A percentile compares a stretch with the other conserved stretches of the same genome.
Evolutionary conservation across 1,140 invertebrate genomes (phyloP).

Genomic region (Trachelipus rathkii): DNA sequence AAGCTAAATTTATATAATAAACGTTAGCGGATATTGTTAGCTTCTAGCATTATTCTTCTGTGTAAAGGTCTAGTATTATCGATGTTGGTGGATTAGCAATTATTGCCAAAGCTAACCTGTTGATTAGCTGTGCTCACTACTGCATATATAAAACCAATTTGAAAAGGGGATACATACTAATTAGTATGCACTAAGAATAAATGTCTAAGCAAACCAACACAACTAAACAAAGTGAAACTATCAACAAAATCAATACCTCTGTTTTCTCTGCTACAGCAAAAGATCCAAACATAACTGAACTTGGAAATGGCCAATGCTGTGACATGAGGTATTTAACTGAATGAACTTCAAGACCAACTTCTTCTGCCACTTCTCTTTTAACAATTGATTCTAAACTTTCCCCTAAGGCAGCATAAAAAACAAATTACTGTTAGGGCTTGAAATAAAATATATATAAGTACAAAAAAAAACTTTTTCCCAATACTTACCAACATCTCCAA

Average conservation of each 20-base stretch:
- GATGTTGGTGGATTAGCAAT: too few relatives aligned
- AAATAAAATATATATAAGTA: neutral
- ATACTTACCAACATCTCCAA: conserved; percentile 56
- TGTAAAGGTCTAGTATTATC: too few relatives aligned
- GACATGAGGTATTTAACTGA: conserved; percentile 56
- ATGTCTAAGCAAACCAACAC: neutral
- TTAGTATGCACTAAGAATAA: too few relatives aligned
- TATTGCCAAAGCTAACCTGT: too few relatives aligned
- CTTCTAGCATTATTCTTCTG: too few relatives aligned
- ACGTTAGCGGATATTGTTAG: too few relatives aligned
- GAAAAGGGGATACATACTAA: too few relatives aligned
- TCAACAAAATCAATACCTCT: conserved; percentile 14
- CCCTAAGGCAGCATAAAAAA: conserved; percentile 48
- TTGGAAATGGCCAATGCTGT: conserved; percentile 59
- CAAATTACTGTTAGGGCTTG: too few relatives aligned
- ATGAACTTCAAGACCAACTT: conserved; percentile 57
- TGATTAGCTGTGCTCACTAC: too few relatives aligned
- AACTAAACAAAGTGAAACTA: neutral
- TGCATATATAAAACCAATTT: too few relatives aligned
- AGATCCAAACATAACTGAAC: conserved; percentile 59
- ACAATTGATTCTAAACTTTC: conserved; percentile 58
- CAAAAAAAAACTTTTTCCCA: neutral
- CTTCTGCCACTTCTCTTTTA: conserved; percentile 59
- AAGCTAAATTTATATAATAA: too few relatives aligned
- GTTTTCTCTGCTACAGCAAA: conserved; percentile 33